Evolutionary conservation across 2,797 vertebrate species (phyloP).

Genomic region (Malurus leucopterus): DNA sequence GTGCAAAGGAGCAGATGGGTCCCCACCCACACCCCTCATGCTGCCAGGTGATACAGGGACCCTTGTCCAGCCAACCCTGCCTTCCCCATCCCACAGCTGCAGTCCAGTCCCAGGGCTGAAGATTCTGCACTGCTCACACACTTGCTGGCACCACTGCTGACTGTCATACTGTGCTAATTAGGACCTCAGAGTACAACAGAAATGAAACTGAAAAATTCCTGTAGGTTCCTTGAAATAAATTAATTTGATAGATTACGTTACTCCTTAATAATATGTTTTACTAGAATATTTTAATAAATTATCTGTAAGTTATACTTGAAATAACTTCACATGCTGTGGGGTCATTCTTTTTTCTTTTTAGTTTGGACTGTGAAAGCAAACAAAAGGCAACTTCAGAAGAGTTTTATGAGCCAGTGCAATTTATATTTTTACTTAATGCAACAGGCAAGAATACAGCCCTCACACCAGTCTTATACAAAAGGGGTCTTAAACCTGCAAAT

Average conservation of each 20-base stretch:
- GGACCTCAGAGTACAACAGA: not conserved
- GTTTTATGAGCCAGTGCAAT: not conserved
- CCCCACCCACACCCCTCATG: not conserved
- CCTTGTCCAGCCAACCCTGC: not conserved
- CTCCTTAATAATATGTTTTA: not conserved
- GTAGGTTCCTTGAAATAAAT: not conserved
- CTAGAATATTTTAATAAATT: not conserved
- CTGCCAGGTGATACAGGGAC: rapidly evolving
- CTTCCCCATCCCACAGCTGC: not conserved
- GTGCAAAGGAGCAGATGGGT: not conserved
- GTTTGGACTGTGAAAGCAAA: not conserved
- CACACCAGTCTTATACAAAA: not conserved
- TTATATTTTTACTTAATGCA: not conserved
- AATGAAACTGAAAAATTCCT: not conserved
- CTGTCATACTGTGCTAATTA: not conserved
- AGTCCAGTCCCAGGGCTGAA: not conserved
- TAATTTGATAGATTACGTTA: not conserved
- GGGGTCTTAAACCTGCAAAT: not conserved
- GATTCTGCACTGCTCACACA: not conserved
- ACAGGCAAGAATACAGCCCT: not conserved
- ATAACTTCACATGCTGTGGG: not conserved
- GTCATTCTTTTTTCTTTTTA: not conserved
- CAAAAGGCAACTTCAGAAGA: not conserved
- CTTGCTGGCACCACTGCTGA: not conserved
- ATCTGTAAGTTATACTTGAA: not conserved